Conservation (phyloP, 2,888 invertebrate genomes). For the Elmis aenea region DNA sequence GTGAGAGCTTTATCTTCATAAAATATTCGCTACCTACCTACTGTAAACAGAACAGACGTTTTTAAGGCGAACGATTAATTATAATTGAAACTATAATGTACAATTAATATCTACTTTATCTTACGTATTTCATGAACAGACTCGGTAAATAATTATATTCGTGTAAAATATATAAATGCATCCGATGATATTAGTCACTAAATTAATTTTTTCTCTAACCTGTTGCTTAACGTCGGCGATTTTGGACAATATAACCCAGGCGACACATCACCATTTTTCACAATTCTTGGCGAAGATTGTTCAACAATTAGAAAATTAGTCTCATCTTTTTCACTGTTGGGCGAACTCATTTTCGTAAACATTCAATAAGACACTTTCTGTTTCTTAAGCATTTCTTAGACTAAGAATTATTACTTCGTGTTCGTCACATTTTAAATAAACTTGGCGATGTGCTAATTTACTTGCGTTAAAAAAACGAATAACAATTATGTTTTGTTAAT, state of each 20-base stretch:
- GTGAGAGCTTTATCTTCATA: no score
- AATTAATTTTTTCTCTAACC: no score
- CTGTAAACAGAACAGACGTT: no score
- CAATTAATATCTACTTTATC: no score
- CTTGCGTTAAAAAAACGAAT: slow-evolving; percentile 1
- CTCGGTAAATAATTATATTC: no score
- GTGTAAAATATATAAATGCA: no score
- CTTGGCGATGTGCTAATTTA: slow-evolving; percentile 3
- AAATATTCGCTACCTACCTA: no score
- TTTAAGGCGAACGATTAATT: no score
- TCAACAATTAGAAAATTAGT: slow-evolving; percentile 12
- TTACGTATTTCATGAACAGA: no score
- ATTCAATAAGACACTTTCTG: background rate
- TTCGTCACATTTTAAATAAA: slow-evolving; percentile 9
- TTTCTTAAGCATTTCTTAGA: slow-evolving; percentile 2
- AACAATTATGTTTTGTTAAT: no score
- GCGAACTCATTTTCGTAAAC: slow-evolving; percentile 15
- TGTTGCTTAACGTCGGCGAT: slow-evolving; percentile 10
- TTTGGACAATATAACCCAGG: slow-evolving; percentile 13
- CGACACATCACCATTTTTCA: slow-evolving; percentile 12
- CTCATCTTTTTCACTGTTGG: slow-evolving; percentile 14
- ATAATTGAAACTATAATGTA: no score
- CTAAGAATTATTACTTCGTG: slow-evolving; percentile 6
- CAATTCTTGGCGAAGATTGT: slow-evolving; percentile 6
- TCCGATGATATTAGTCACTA: no score